A percentile compares a stretch with the other conserved stretches of the same genome.
These are phyloP conservation scores for Ondatra zibethicus DNA, from an alignment of 2,113 vertebrate genomes.

Conservation along the genomic window DNA sequence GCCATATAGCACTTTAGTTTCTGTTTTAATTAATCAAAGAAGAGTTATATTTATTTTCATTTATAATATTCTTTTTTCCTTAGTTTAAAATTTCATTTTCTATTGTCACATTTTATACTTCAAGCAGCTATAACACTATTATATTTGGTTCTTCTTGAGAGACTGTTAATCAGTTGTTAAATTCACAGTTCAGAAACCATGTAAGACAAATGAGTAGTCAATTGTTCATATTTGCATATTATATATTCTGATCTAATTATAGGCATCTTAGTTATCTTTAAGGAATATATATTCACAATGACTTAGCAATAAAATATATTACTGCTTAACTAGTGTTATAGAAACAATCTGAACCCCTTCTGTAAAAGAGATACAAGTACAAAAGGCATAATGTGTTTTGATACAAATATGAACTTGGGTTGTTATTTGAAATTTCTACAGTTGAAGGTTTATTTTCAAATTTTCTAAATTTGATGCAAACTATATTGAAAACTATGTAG, in stretches of 20 bases:
- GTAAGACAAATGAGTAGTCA: neutral
- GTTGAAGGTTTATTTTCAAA: neutral
- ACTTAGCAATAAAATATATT: neutral
- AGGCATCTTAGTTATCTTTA: neutral
- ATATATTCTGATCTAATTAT: conserved; percentile 33
- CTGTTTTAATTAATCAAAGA: conserved; percentile 7
- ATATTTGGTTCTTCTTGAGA: conserved; percentile 21
- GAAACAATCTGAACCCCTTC: conserved; percentile 16
- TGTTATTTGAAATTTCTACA: neutral
- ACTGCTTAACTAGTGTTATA: neutral
- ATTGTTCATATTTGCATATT: neutral
- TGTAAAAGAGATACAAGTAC: neutral
- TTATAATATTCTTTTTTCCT: neutral
- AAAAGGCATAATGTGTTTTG: neutral
- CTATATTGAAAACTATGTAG: neutral
- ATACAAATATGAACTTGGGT: neutral
- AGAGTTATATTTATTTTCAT: neutral
- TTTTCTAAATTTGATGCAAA: neutral
- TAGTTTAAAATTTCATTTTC: neutral
- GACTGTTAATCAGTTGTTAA: neutral
- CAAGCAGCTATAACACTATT: neutral
- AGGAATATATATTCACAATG: neutral
- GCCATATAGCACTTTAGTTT: neutral
- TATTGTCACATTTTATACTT: neutral
- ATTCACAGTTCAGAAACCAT: neutral